Evolutionary conservation across 2,797 vertebrate species (phyloP), one percentile per base, ranked within the genome.

Genomic region (Propithecus deckenii): DNA sequence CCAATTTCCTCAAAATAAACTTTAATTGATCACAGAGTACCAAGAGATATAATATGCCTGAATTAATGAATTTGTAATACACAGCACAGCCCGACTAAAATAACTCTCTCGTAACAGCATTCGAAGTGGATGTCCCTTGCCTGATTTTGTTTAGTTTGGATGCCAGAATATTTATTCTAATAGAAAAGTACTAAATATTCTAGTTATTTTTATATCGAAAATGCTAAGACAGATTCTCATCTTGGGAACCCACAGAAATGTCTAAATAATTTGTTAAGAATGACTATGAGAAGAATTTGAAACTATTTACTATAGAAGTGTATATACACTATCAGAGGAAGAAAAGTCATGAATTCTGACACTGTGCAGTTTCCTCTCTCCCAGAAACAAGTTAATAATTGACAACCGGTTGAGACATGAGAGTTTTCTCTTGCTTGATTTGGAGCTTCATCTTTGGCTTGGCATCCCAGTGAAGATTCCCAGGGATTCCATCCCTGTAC

Each of bases 131-230:
- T 28, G 46, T 22, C 43, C 28, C 23, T 90, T 88, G 30, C n/a
- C 18, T 94, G 55, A 83, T 86, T 95, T 97, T 96, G 55, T 48
- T 88, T 89, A 79, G 55, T 96, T 92, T 81, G 10, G 94, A 87
- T 46, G 35, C 22, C 41, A 84, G 5, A 96, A 89, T 71, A 96
- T 85, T 79, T 28, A 67, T 22, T 81, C 4, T 32, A 65, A 76
- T 59, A 71, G 28, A 76, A 91, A 89, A 81, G 8, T 8, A 89
- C 15, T 92, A 61, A 92, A 89, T 25, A 83, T 81, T 87, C 4
- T n/a, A n/a, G 28, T 91, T 84, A 75, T 57, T 86, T 87, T 83
- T 89, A 69, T 91, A 20, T 65, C 89, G 25, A 79, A 78, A 89
- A 94, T 79, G n/a, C 25, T 85, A 91, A 72, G 75, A 46, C 4